Evolutionary conservation across 2,797 vertebrate genomes (phyloP), one percentile per base, ranked within the genome.

Genomic region (Sciaenops ocellatus): DNA sequence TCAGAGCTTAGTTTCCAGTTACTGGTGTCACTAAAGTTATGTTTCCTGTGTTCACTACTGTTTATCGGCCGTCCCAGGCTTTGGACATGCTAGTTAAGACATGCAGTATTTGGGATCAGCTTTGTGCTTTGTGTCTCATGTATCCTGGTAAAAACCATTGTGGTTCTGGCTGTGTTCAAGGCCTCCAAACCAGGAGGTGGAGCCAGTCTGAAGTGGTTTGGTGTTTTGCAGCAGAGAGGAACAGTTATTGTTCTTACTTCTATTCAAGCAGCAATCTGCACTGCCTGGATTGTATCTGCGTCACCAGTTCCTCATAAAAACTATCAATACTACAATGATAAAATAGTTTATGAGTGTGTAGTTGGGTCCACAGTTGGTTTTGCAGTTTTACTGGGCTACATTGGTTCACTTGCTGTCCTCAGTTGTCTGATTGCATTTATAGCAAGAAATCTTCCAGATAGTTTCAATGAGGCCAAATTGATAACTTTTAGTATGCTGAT

Each of bases 401-500:
- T 95, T 24, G 92, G 92, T 5, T 55, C 92, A 1, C 57, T 95
- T 42, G 93, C 94, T 6, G 7, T 80, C 3, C 73, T 92, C 10
- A 90, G 93, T 22, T 91, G 93, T 55, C 13, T 94, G 18, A 22
- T 94, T 10, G 93, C 94, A 3, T 94, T 94, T 54, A 30, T 93
- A 47, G 89, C 91, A 12, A 89, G 93, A 20, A 93, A 94, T 54
- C 91, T 95, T 44, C 94, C 94, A 17, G 91, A 94, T 62, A 92
- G 79, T 52, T 94, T 95, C 48, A 93, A 94, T 55, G 94, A 94
- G 70, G 93, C 92, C 61, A 94, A 94, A 70, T 75, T 93, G 41
- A 95, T 95, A 65, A 94, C 93, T 10, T 95, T 94, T 73, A 93
- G 94, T 65, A 94, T 94, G 93, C 13, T 94, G 44, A 90, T 94